These are phyloP conservation scores for Nylanderia fulva DNA, from an alignment of 1,140 invertebrate genomes.

Conservation along the genomic window DNA sequence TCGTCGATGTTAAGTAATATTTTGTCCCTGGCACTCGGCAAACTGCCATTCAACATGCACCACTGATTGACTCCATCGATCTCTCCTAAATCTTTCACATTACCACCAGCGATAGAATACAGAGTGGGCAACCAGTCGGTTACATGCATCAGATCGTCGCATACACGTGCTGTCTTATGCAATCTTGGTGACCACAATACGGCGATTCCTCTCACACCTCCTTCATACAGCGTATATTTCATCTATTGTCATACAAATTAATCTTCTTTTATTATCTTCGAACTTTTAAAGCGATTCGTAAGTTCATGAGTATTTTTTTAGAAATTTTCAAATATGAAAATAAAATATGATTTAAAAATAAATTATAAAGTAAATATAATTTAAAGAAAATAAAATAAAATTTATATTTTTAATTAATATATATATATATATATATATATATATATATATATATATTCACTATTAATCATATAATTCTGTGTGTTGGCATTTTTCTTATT, in stretches of 20 bases:
- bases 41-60: constrained; percentile 82
- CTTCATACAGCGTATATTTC: constrained; percentile 91
- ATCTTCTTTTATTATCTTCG: background rate
- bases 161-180: constrained; percentile 84
- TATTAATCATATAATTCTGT: background rate
- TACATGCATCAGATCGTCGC: constrained; percentile 88
- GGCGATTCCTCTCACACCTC: constrained; percentile 88
- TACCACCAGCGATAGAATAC: constrained; percentile 86
- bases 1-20: constrained; percentile 86
- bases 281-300: background rate
- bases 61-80: constrained; percentile 89
- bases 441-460: background rate
- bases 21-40: constrained; percentile 75
- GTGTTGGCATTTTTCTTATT: background rate
- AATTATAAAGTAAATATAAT: too few relatives aligned
- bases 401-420: background rate
- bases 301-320: background rate
- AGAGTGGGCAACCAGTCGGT: constrained; percentile 91
- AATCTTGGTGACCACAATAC: constrained; percentile 89
- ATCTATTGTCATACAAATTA: constrained; percentile 82
- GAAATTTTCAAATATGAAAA: constrained; percentile 5
- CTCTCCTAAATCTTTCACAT: constrained; percentile 81
- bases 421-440: too few relatives aligned
- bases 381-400: too few relatives aligned
- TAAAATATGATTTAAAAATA: background rate